These are phyloP conservation scores for Bradypodion pumilum DNA, from an alignment of 2,797 vertebrate species.

Conservation along the genomic window DNA sequence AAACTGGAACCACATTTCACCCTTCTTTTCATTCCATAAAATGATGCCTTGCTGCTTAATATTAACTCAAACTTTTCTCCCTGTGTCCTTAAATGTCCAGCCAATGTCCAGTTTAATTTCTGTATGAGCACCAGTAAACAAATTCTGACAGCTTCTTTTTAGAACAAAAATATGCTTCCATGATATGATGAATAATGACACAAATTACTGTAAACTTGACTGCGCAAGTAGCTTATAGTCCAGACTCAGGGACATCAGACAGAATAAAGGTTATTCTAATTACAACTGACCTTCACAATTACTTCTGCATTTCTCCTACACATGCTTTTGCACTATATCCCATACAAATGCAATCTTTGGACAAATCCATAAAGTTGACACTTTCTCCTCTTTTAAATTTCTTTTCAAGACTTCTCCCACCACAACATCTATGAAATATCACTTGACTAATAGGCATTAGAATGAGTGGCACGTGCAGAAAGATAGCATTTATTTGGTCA, in stretches of 20 bases:
- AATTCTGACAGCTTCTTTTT: conserved; percentile 1
- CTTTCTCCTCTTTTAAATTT: conserved; percentile 14
- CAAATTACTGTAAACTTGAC: conserved; percentile 17
- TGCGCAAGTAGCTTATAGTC: background rate
- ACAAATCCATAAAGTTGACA: conserved; percentile 11
- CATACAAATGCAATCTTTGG: background rate
- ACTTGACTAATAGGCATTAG: conserved; percentile 8
- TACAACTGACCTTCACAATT: background rate
- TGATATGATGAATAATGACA: conserved; percentile 28
- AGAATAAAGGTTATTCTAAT: conserved; percentile 15
- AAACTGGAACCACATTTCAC: background rate
- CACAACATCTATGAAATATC: conserved; percentile 14
- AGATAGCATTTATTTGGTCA: conserved; percentile 14
- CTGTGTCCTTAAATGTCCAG: background rate
- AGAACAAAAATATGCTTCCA: conserved; percentile 4
- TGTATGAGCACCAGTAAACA: background rate
- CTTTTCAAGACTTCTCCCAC: background rate
- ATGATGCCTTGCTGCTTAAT: background rate
- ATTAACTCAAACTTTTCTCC: background rate
- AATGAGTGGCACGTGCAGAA: conserved; percentile 3
- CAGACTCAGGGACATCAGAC: background rate
- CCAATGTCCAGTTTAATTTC: conserved; percentile 13
- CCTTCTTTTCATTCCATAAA: background rate
- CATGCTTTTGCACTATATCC: background rate
- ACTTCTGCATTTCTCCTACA: conserved; percentile 16